phyloP scores from a whole-genome alignment of 2,888 invertebrate species.

The Troilus luridus region DNA sequence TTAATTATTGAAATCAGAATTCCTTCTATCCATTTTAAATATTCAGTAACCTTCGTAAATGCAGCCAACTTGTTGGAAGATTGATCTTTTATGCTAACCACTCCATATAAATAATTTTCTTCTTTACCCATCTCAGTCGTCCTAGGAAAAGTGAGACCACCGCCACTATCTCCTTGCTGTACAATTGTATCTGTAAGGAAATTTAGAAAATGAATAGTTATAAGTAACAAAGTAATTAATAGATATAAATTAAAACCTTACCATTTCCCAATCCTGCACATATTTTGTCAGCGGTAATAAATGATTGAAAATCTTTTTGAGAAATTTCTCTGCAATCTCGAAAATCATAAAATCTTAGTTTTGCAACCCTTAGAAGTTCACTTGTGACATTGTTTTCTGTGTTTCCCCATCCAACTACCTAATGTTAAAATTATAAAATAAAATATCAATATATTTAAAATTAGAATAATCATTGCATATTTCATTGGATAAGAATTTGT shows the following conservation, averaged over 20 bases:
- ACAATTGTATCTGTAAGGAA: background rate
- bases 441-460: background rate
- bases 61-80: conserved; percentile 4
- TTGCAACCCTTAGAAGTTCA: background rate
- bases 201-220: background rate
- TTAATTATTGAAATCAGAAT: conserved; percentile 23
- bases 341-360: conserved; percentile 24
- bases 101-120: conserved; percentile 33
- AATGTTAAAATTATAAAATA: background rate
- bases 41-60: conserved; percentile 7
- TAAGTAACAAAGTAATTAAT: background rate
- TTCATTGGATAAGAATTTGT: no score
- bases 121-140: background rate
- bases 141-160: background rate
- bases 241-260: background rate
- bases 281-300: conserved; percentile 18
- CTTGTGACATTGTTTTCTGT: background rate
- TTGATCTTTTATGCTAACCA: conserved; percentile 9
- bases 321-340: background rate
- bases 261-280: conserved; percentile 45
- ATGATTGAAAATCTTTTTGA: conserved; percentile 9
- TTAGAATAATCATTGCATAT: no score
- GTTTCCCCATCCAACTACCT: conserved; percentile 33
- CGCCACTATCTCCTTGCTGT: conserved; percentile 1
- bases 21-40: background rate